These are phyloP conservation scores for Papilio gigon DNA, from an alignment of 2,888 invertebrate species.

Conservation along the genomic window DNA sequence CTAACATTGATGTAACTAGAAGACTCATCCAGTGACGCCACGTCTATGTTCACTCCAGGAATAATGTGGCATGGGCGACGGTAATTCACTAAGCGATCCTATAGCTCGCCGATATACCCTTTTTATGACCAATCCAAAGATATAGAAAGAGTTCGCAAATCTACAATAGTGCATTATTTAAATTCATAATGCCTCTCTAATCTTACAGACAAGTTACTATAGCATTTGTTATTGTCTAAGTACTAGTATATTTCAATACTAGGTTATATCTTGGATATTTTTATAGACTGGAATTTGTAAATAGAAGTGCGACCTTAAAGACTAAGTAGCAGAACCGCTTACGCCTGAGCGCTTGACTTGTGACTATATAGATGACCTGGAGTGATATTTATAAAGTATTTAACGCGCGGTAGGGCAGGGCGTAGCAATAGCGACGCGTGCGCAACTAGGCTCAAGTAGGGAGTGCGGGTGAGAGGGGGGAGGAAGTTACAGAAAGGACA, in stretches of 20 bases:
- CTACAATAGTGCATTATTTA: constrained; percentile 49
- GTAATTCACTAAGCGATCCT: constrained; percentile 78
- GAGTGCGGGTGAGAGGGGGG: constrained; percentile 45
- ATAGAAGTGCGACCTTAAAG: neutral
- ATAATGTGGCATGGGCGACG: constrained; percentile 65
- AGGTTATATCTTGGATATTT: too few relatives aligned
- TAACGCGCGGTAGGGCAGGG: constrained; percentile 64
- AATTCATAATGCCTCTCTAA: constrained; percentile 39
- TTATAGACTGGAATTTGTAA: neutral
- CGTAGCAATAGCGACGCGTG: constrained; percentile 72
- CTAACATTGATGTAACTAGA: neutral
- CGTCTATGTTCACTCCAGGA: constrained; percentile 57
- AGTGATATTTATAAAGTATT: constrained; percentile 63
- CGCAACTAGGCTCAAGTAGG: constrained; percentile 58
- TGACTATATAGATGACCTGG: constrained; percentile 68
- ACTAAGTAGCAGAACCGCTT: constrained; percentile 50
- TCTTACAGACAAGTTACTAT: constrained; percentile 14
- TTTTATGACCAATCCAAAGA: constrained; percentile 73
- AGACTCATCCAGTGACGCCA: constrained; percentile 53
- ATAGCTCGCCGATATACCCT: constrained; percentile 74
- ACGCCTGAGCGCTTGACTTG: constrained; percentile 50
- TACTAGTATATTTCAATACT: neutral
- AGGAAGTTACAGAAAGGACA: constrained; percentile 62
- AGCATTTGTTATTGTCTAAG: neutral
- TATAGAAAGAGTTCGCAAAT: constrained; percentile 67